Base-by-base conservation (phyloP, 2,113 vertebrate species). In the Cololabis saira region DNA sequence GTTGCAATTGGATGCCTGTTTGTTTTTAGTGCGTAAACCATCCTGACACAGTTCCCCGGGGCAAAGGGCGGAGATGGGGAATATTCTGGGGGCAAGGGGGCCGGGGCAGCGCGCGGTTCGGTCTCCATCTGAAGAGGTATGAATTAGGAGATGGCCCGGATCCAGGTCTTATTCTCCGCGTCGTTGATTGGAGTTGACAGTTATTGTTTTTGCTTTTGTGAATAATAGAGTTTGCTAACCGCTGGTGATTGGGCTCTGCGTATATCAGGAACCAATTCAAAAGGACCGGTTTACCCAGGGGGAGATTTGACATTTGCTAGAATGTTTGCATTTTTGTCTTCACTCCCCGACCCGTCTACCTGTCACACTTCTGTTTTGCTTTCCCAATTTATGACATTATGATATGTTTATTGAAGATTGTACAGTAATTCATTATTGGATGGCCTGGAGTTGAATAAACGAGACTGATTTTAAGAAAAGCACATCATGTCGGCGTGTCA, bases 21-120 rank as follows among this genome's bases (percentile, higher is more conserved):
- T 88, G 83, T 92, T 88, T 86, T 80, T 60, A 71, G 82, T 75
- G 68, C 43, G 77, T 79, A 81, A 83, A 82, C 80, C 65, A 80
- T 82, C 65, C 58, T 80, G 79, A 82, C 80, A 79, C 84, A 47
- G 6, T 13, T 80, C 80, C 76, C 80, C 33, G 16, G 77, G 70
- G 81, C 76, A 54, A 61, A 77, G 49, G 67, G 72, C 53, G 53
- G 65, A 67, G 76, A 60, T 27, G 50, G 67, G 67, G 74, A 67
- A 50, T 68, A 61, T 64, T 50, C 54, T 73, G 17, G 12, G 12
- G 49, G 54, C 17, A 11, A 1, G 16, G 14, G 27, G 8, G 47
- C 13, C 11, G 41, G 19, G 59, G 45, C 18, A 41, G 72, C 47
- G 43, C 54, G 61, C 66, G 10, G 56, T 58, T 69, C 56, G 55